Evolutionary conservation across 2,888 invertebrate species (phyloP).

Genomic region (Ennomos fuscantarius): DNA sequence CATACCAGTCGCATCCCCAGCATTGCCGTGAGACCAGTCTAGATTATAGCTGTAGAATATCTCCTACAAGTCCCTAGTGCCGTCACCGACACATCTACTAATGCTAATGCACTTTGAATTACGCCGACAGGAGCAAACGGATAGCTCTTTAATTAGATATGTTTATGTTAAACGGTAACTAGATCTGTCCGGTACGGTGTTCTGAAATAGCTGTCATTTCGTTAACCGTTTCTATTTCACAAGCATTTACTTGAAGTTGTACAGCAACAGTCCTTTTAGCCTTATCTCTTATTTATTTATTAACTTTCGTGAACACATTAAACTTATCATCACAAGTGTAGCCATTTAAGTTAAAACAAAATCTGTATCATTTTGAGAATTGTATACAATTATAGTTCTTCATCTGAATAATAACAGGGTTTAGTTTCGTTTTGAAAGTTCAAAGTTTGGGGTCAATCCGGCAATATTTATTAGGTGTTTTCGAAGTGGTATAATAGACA

Average conservation of each 20-base stretch:
- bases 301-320: too few relatives aligned
- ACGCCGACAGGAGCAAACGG: conserved; percentile 15
- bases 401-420: conserved; percentile 21
- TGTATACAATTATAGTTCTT: conserved; percentile 31
- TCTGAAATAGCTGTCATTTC: conserved; percentile 1
- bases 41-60: conserved; percentile 2
- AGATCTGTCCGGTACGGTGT: conserved; percentile 10
- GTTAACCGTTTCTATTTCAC: neutral
- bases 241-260: too few relatives aligned
- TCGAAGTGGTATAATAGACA: conserved; percentile 19
- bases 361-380: conserved; percentile 25
- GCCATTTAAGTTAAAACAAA: neutral
- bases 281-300: too few relatives aligned
- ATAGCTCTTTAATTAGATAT: conserved; percentile 15
- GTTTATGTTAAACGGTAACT: conserved; percentile 21
- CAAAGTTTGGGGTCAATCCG: conserved; percentile 23
- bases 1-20: neutral
- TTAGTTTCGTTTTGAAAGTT: conserved; percentile 31
- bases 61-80: too few relatives aligned
- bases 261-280: too few relatives aligned
- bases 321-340: too few relatives aligned
- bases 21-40: neutral
- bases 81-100: neutral
- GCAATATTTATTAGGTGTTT: conserved; percentile 17
- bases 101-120: conserved; percentile 20